Evolutionary conservation across 1,140 invertebrate species (phyloP), one percentile per base, ranked within the genome.

Genomic region (Nebria ingens): DNA sequence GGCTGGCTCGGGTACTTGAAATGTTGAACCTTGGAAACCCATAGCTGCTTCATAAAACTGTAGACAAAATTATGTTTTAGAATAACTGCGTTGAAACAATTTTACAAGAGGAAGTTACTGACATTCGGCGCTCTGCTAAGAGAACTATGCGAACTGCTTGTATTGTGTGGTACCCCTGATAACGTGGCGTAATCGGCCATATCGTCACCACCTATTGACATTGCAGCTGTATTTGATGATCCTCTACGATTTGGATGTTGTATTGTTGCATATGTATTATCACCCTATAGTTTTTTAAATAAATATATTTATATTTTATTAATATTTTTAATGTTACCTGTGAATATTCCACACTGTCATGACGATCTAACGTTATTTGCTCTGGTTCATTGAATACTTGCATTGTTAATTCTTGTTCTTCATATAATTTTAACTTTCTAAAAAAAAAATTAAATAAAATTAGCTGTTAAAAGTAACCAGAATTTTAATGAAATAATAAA

Each of bases 381-480:
- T 93, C 89, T 13, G 88, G 79, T 64, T 86, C 83, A 66, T 81
- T 90, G 63, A 92, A 91, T 1, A 93, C 89, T 71, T 92, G 89
- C 90, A 93, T 93, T 15, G 89, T 93, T 52, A 93, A 72, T 71
- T 93, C 90, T 70, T 94, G 91, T 67, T 94, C 91, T 69, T 94
- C 91, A 65, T 94, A 93, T 0, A 91, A 79, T 65, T 93, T 86
- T 15, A 92, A 72, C 78, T 92, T 92, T 63, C 85, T 88, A 52
- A 68, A 62, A 60, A 60, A 64, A 58, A 55, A 58, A 54, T 40
- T 59, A 22, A 56, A 51, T 38, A 13, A 59, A 2, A 29, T 19
- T 42, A 56, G 20, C 23, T 9, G 49, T 22, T 23, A 23, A 22
- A 49, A 23, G 15, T n/a, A 2, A 12, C n/a, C 3, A 20, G 34